A percentile compares a stretch with the other conserved stretches of the same genome.
Conservation (phyloP, 2,113 vertebrate species). For the Danio rerio region GRCz12tu NC_133194.1:6204001-6204500, state of each 20-base stretch:
- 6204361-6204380: neutral
- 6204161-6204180: too few relatives aligned
- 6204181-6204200: neutral
- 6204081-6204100: neutral
- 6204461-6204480: neutral
- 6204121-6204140: neutral
- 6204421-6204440: neutral
- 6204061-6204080: neutral
- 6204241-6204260: neutral
- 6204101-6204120: neutral
- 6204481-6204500: too few relatives aligned
- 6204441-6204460: neutral
- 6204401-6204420: neutral
- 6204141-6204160: neutral
- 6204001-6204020: slow-evolving; percentile 10
- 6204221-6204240: neutral
- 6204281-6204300: neutral
- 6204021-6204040: neutral
- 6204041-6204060: neutral
- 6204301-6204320: neutral
- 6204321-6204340: neutral
- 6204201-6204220: neutral
- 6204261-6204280: neutral
- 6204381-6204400: slow-evolving; percentile 14
- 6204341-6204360: neutral